Evolutionary conservation across 1,140 invertebrate species (phyloP), one percentile per base, ranked within the genome.

Genomic region (Radopholus similis): DNA sequence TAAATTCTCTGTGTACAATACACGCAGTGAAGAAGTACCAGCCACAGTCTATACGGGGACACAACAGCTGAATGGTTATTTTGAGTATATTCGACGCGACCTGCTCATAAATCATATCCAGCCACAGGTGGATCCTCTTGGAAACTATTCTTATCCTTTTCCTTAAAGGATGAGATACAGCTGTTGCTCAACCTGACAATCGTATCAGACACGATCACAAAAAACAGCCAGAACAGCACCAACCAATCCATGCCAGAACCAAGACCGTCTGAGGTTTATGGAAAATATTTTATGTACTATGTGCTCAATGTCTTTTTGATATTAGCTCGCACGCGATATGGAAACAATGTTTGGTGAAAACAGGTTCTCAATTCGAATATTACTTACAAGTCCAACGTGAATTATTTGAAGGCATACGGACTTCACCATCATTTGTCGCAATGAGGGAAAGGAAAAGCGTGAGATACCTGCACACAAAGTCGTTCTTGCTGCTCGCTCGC

Each of bases 51-150:
- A 81, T 47, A 75, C 74, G 1, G 79, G 79, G 47, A 78, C 73
- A 4, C 78, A 80, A 55, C 78, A 80, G 70, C 66, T 81, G 18
- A 82, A 81, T 63, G 79, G 79, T 4, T 81, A 83, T 62, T 81
- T 81, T 37, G 81, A 81, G 54, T 81, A 81, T 55, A 80, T 81
- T 54, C 71, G 81, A 11, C 67, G 79, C 9, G 81, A 81, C 59
- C 38, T 75, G 15, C 64, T 81, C 9, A 66, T 81, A 11, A 64
- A 64, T 21, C 79, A 81, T 49, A 73, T 75, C 26, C 28, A 55
- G 64, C 30, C 67, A 59, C 40, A 71, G 62, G n/a, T 42, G 13
- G 28, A 21, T 56, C 9, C 5, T 63, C 9, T 53, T n/a, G n/a
- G n/a, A n/a, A n/a, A n/a, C n/a, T n/a, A n/a, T n/a, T n/a, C n/a